These are phyloP conservation scores for Ochropacha duplaris DNA, from an alignment of 2,888 invertebrate species.

Conservation along the genomic window DNA sequence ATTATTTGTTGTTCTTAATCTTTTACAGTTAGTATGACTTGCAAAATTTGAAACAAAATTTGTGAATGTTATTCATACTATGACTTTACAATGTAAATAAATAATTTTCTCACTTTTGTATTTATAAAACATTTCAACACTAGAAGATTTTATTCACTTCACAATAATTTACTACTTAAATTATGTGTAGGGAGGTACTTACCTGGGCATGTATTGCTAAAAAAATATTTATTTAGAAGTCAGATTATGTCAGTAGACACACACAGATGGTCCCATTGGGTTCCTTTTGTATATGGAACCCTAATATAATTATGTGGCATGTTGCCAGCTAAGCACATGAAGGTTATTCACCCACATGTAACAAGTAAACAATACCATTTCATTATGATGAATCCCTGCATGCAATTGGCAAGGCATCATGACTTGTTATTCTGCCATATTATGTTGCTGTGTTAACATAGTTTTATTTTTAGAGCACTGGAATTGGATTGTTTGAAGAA, in stretches of 20 bases:
- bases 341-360: neutral
- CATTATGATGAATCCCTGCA: neutral
- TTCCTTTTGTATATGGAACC: too few species aligned
- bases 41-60: neutral
- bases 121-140: too few species aligned
- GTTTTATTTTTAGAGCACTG: conserved; percentile 84
- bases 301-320: conserved; percentile 10
- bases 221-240: too few species aligned
- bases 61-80: neutral
- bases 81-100: neutral
- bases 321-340: neutral
- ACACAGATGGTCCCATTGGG: too few species aligned
- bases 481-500: conserved; percentile 94
- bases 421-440: neutral
- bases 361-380: neutral
- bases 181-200: too few species aligned
- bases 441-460: neutral
- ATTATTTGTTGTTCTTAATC: too few species aligned
- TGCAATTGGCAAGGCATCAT: conserved; percentile 7
- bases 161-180: too few species aligned
- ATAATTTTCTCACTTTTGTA: too few species aligned
- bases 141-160: neutral
- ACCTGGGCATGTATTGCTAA: too few species aligned
- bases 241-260: too few species aligned
- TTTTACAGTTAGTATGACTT: neutral